Evolutionary conservation across 1,140 invertebrate species (phyloP), one percentile per base, ranked within the genome.

Genomic region (Propsilocerus akamusi): DNA sequence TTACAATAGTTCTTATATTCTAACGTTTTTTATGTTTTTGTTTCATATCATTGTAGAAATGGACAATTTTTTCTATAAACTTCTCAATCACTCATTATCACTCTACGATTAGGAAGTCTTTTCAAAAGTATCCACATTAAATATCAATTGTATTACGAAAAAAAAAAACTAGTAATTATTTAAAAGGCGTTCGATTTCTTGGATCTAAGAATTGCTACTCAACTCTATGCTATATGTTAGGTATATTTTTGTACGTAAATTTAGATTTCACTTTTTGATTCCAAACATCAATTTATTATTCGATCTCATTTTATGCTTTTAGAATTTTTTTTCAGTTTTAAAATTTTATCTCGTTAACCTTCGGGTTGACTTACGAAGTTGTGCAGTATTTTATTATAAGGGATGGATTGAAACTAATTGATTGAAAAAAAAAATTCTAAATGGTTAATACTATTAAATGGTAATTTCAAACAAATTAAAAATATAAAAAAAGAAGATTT

Each of bases 171-270:
- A 14, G 22, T n/a, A n/a, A n/a, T n/a, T n/a, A n/a, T n/a, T n/a
- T 20, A 41, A 41, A 47, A 49, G 51, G 48, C 51, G 51, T 49
- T 41, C 26, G 51, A 52, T 52, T 52, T 52, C 51, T 52, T 52
- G 51, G 51, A 48, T 49, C 48, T 49, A 46, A 52, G 23, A 11
- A 48, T 22, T 47, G 24, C 51, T 52, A 52, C 47, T 52, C 51
- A 52, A 52, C 46, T 48, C 26, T 51, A 24, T 41, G 4, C 2
- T 30, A n/a, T 30, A 2, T 30, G 6, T 30, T 41, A 41, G 8
- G n/a, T n/a, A n/a, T n/a, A n/a, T n/a, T n/a, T n/a, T 41, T 20
- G 34, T 41, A 41, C 34, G 34, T 41, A 41, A 41, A 41, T 41
- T 41, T 41, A 41, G 34, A 41, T 41, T 17, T 1, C 14, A 17